phyloP scores from a whole-genome alignment of 2,888 invertebrate species.

The Raillietiella orientalis region DNA sequence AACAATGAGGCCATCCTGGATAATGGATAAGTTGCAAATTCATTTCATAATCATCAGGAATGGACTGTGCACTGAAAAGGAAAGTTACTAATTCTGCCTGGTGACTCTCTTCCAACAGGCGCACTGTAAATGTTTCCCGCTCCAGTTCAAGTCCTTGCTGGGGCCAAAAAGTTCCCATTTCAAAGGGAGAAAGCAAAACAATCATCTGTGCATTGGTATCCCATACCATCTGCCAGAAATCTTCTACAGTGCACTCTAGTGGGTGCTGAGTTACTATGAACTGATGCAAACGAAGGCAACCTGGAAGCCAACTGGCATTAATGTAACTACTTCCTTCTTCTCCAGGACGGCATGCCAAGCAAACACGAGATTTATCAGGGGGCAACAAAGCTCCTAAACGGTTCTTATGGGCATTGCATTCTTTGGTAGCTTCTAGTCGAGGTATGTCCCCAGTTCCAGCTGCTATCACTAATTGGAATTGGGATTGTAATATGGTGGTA shows the following conservation, averaged over 20 bases:
- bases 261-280: too few relatives aligned
- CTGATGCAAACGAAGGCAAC: slow-evolving; percentile 7
- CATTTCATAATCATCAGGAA: slow-evolving; percentile 14
- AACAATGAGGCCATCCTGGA: slow-evolving; percentile 14
- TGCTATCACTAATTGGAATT: too few relatives aligned
- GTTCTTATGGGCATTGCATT: slow-evolving; percentile 14
- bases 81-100: too few relatives aligned
- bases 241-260: slow-evolving; percentile 11
- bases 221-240: slow-evolving; percentile 43
- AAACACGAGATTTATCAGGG: slow-evolving; percentile 13
- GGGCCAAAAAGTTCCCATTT: slow-evolving; percentile 13
- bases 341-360: slow-evolving; percentile 14
- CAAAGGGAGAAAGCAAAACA: slow-evolving; percentile 14
- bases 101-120: slow-evolving; percentile 3
- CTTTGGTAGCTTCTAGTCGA: too few relatives aligned
- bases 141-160: slow-evolving; percentile 11
- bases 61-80: slow-evolving; percentile 15
- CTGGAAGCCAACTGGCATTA: slow-evolving; percentile 16
- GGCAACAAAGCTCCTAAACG: slow-evolving; percentile 10
- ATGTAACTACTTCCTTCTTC: slow-evolving; percentile 17
- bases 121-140: slow-evolving; percentile 12
- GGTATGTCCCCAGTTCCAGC: too few relatives aligned
- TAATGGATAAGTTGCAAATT: slow-evolving; percentile 13
- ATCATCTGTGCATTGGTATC: slow-evolving; percentile 73
- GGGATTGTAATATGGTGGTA: too few relatives aligned